These are phyloP conservation scores for Athalia cordata DNA, from an alignment of 2,888 invertebrate species.

Conservation along the genomic window DNA sequence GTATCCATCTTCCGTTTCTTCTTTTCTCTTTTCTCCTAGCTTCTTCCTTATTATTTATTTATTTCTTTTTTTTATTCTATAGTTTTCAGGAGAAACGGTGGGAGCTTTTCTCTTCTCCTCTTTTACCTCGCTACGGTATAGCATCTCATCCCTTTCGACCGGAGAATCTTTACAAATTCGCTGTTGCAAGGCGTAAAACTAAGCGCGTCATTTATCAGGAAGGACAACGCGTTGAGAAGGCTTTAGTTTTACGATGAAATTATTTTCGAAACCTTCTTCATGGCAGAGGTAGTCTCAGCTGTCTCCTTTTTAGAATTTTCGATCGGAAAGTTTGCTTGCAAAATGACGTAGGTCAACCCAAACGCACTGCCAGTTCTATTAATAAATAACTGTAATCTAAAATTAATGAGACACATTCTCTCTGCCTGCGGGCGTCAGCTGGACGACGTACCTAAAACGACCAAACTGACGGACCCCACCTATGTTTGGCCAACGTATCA, in stretches of 20 bases:
- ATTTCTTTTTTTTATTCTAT: conserved; percentile 45
- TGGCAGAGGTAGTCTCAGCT: background rate
- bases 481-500: conserved; percentile 33
- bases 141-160: background rate
- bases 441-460: background rate
- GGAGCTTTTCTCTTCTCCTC: background rate
- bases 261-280: conserved; percentile 8
- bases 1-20: conserved; percentile 15
- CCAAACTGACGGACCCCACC: conserved; percentile 25
- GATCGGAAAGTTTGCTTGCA: conserved; percentile 9
- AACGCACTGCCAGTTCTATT: background rate
- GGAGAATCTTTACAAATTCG: conserved; percentile 29
- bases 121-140: too few relatives aligned
- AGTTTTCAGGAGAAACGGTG: conserved; percentile 15
- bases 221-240: conserved; percentile 2
- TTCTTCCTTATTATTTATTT: conserved; percentile 29
- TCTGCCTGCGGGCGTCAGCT: conserved; percentile 21
- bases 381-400: conserved; percentile 30
- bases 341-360: conserved; percentile 3
- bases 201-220: conserved; percentile 33
- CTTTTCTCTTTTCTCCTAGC: background rate
- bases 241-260: conserved; percentile 30
- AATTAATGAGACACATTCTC: conserved; percentile 24
- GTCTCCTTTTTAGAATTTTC: background rate
- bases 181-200: conserved; percentile 24